Base-by-base conservation (phyloP, 2,797 vertebrate genomes). In the Pangasius sanitwongsei region DNA sequence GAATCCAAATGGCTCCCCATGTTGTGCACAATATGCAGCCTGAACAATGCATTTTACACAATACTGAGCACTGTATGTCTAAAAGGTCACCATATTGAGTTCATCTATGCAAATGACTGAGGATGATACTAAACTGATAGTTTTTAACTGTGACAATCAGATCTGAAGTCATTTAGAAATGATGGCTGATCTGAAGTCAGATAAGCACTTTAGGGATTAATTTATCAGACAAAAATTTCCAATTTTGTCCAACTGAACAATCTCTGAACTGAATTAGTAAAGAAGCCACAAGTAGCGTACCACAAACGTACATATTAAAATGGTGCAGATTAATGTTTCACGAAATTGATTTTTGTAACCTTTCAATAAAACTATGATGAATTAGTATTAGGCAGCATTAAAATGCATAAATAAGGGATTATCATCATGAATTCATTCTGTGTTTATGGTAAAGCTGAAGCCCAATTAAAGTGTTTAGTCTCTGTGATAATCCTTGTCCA, bases 341-440 rank as follows among this genome's bases (percentile, higher is more conserved):
- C 65, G 82, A n/a, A 83, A 83, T 65, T 48, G 25, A 65, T 83
- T 65, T 83, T 31, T 48, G 59, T 41, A 65, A n/a, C 13, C 61
- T 18, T 83, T 65, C n/a, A 94, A 94, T 95, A 92, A 94, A 95
- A 94, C 92, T 91, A 91, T 90, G 92, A 92, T 90, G 93, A 94
- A 94, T 94, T 92, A 92, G 86, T 92, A 91, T 72, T 80, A 90
- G 84, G 88, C 89, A 85, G 92, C 90, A 94, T 93, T 92, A 93
- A 94, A 94, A 93, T 91, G 92, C 89, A 93, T 92, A 92, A 92
- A 94, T 94, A 95, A 95, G 92, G 93, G 91, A 92, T 95, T 93
- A 89, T 91, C 91, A 91, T 93, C 83, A 83, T 59, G 91, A 93
- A 92, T 93, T 88, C 78, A 91, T 91, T 88, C 82, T 55, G 89